Percentiles rank a stretch among this genome's conserved stretches.
Conservation (phyloP, 2,113 vertebrate genomes). For the Leiothrix lutea region DNA sequence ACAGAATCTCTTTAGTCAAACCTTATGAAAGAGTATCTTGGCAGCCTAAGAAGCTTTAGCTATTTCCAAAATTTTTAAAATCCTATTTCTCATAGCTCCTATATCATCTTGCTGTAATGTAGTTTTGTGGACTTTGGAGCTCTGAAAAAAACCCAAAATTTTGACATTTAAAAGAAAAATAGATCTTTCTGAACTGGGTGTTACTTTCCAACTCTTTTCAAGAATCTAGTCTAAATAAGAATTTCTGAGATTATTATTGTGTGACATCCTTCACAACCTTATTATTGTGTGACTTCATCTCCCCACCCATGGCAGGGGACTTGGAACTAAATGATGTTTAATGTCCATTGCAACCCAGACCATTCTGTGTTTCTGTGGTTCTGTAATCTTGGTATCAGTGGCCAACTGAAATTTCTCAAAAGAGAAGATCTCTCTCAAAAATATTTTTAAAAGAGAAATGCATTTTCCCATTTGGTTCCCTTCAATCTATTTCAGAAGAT, state of each 20-base stretch:
- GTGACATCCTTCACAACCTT: not conserved
- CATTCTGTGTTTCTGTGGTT: not conserved
- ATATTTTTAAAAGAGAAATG: not conserved
- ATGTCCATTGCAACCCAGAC: not conserved
- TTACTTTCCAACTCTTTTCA: not conserved
- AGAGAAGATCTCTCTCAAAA: not conserved
- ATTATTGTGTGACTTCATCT: not conserved
- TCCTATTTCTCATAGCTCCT: not conserved
- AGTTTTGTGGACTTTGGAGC: not conserved
- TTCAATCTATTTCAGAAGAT: not conserved
- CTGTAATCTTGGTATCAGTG: not conserved
- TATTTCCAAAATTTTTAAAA: not conserved
- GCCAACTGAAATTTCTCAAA: not conserved
- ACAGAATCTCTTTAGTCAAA: not conserved
- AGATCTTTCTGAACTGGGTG: not conserved
- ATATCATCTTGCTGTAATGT: not conserved
- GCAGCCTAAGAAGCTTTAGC: not conserved
- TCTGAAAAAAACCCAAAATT: not conserved
- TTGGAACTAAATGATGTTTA: not conserved
- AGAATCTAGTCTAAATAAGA: not conserved
- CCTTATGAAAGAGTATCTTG: not conserved
- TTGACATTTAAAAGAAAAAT: not conserved
- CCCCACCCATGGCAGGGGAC: accelerated
- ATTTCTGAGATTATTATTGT: not conserved
- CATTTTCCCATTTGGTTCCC: not conserved